Conservation (phyloP, 2,113 vertebrate species). For the Nibea coibor region DNA sequence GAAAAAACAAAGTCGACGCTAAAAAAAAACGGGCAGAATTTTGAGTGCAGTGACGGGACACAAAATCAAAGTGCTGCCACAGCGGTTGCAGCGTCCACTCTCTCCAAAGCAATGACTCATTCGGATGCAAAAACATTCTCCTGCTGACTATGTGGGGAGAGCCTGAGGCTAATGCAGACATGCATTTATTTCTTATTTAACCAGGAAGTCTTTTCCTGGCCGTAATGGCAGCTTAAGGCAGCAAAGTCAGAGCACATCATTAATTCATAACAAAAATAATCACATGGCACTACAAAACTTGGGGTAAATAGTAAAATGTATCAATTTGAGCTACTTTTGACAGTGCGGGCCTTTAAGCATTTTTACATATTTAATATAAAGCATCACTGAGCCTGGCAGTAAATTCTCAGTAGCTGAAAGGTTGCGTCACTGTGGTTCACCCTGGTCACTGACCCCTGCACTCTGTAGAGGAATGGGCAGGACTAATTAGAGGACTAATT, state of each 20-base stretch:
- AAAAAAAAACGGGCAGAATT: constrained; percentile 8
- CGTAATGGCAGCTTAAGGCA: too few relatives aligned
- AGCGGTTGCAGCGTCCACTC: background rate
- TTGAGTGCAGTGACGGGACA: background rate
- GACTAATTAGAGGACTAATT: constrained; percentile 58
- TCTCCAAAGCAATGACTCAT: background rate
- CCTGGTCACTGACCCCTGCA: constrained; percentile 24
- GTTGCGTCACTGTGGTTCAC: background rate
- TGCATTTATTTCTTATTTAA: background rate
- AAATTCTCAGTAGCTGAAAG: constrained; percentile 7
- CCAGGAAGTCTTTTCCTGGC: too few relatives aligned
- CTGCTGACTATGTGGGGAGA: background rate
- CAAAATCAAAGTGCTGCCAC: background rate
- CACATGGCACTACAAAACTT: background rate
- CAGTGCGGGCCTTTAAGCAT: background rate
- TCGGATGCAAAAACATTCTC: background rate
- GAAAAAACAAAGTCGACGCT: constrained; percentile 24
- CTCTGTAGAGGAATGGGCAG: background rate
- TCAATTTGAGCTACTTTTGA: background rate
- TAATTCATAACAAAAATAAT: background rate
- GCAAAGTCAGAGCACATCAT: too few relatives aligned
- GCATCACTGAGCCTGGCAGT: constrained; percentile 7
- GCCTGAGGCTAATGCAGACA: too few relatives aligned
- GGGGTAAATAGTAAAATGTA: background rate
- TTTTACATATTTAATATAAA: background rate